Evolutionary conservation across 1,140 invertebrate genomes (phyloP), one percentile per base, ranked within the genome.

Genomic region (Drosophila murphyi): DNA sequence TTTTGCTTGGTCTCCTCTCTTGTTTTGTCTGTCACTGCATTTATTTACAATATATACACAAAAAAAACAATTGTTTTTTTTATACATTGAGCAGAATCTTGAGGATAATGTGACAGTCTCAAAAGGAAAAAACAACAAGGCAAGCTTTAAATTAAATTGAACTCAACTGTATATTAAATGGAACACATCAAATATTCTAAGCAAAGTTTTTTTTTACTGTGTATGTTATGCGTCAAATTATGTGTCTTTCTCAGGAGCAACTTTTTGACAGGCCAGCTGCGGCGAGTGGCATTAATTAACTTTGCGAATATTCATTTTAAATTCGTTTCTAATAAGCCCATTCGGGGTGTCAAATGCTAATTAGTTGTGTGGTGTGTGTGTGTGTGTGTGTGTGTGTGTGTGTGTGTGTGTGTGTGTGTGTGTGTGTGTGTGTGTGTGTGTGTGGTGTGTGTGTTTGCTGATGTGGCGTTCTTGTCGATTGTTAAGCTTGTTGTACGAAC

Each of bases 261-360:
- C 32, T 57, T 43, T 43, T 43, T 45, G 10, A 12, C 2, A 41
- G 63, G 5, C 29, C 51, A 52, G 45, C 12, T 31, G 41, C 37
- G 45, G 20, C 56, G 51, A 31, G 31, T 8, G 47, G 73, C 55
- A 72, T 76, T 72, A 64, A 72, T 76, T 76, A 72, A 50, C 70
- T 20, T 70, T 68, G 70, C 51, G 65, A 55, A 79, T 82, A 82
- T 79, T 51, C 73, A 71, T 68, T 78, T 86, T 78, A 54, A 82
- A 78, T 76, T 78, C 64, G 52, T 78, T 67, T 57, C 20, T 69
- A 74, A 73, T 73, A 43, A 51, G 57, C 12, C 37, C 65, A 50
- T 73, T 55, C 63, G 70, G 59, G 55, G 10, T 43, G 60, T 20
- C 57, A 45, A 29, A 41, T 6, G n/a, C 6, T 32, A 59, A 45